These are phyloP conservation scores for Macaria notata DNA, from an alignment of 2,888 invertebrate genomes.

Conservation along the genomic window DNA sequence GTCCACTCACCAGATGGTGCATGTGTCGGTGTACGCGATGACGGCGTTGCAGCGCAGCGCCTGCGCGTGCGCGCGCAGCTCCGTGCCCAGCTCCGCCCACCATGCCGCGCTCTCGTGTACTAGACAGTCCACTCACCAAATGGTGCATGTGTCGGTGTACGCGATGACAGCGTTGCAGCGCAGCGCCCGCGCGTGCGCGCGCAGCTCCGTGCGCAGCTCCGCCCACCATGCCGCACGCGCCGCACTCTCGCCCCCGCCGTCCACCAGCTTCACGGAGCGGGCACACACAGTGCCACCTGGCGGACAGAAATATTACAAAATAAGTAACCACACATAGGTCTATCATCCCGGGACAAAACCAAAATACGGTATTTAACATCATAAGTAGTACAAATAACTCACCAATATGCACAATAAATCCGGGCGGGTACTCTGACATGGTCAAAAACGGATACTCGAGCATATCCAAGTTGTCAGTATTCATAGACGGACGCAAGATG, in stretches of 20 bases:
- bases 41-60: constrained; percentile 64
- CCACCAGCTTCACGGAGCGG: constrained; percentile 68
- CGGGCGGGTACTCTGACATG: constrained; percentile 93
- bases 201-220: constrained; percentile 96
- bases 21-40: constrained; percentile 93
- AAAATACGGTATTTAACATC: too few relatives aligned
- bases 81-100: constrained; percentile 86
- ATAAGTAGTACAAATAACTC: constrained; percentile 32
- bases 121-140: constrained; percentile 85
- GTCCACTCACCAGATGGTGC: too few relatives aligned
- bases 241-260: constrained; percentile 95
- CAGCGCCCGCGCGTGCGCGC: constrained; percentile 95
- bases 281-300: constrained; percentile 74
- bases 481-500: constrained; percentile 84
- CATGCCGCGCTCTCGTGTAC: constrained; percentile 39
- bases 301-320: too few relatives aligned
- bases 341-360: too few relatives aligned
- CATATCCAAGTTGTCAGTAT: constrained; percentile 92
- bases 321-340: too few relatives aligned
- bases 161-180: constrained; percentile 97
- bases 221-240: constrained; percentile 98
- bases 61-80: constrained; percentile 50
- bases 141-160: constrained; percentile 95
- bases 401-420: constrained; percentile 95
- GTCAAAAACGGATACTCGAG: constrained; percentile 98